Evolutionary conservation across 2,888 invertebrate genomes (phyloP), one percentile per base, ranked within the genome.

Genomic region (Drosophila nr. fundita): DNA sequence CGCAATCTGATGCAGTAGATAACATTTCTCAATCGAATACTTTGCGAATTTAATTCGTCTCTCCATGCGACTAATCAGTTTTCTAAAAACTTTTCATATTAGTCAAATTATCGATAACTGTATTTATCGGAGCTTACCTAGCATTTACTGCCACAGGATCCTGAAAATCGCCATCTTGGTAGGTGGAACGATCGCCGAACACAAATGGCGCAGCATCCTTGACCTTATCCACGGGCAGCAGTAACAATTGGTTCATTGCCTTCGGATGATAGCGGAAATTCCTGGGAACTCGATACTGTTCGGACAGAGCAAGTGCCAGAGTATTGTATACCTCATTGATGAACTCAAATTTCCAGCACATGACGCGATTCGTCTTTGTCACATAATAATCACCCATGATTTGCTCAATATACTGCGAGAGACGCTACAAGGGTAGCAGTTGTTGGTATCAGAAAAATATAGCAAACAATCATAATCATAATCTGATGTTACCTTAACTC

Each of bases 271-370:
- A 71, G 5, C 21, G 64, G 0, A 71, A 71, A 1, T 34, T 38
- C 21, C 68, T 74, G 0, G 78, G 74, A 3, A 82, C 66, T 0
- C 70, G 52, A 38, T 87, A 91, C 34, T 80, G 82, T 59, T 92
- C 92, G 1, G 82, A 64, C 36, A 91, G 72, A 0, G 92, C 84
- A 60, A 93, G 48, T 0, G 87, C 93, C 42, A 92, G 38, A 0
- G 85, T 88, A 62, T 93, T 92, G 54, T 92, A 93, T 4, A 93
- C 90, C 57, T 93, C 93, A 61, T 92, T 92, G 0, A 92, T 82
- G 42, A 92, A 93, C 63, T 92, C 91, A 54, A 92, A 92, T 68
- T 92, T 92, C 90, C 93, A 91, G 27, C 92, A 92, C 91, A 92
- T 91, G 3, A 93, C 85, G 4, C 92, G 91, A 45, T 82, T 68